A percentile compares a stretch with the other conserved stretches of the same genome.
Conservation (phyloP, 2,888 invertebrate species). For the Chrysodeixis includens region DNA sequence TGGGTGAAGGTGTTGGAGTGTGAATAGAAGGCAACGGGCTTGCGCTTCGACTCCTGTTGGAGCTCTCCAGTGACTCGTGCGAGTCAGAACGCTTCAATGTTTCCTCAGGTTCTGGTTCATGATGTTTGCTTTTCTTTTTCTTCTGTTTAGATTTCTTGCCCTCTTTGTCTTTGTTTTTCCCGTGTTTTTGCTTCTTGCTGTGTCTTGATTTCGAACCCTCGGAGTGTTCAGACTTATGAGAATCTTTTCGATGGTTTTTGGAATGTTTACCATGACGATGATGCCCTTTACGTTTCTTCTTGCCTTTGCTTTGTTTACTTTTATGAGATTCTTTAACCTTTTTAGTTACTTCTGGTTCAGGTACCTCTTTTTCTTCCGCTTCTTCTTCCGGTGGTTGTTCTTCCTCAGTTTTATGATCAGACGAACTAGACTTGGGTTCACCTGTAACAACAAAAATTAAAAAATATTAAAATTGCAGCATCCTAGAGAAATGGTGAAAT, state of each 20-base stretch:
- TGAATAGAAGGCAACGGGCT: slow-evolving; percentile 85
- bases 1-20: slow-evolving; percentile 80
- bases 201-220: slow-evolving; percentile 74
- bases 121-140: slow-evolving; percentile 83
- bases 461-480: slow-evolving; percentile 3
- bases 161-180: slow-evolving; percentile 80
- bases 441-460: slow-evolving; percentile 56
- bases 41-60: slow-evolving; percentile 81
- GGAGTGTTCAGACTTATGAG: slow-evolving; percentile 74
- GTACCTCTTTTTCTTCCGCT: slow-evolving; percentile 22
- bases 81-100: slow-evolving; percentile 68
- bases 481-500: neutral
- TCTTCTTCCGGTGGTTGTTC: slow-evolving; percentile 60
- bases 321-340: slow-evolving; percentile 82
- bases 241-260: slow-evolving; percentile 80
- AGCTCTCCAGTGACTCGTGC: slow-evolving; percentile 80
- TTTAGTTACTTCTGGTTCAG: slow-evolving; percentile 62
- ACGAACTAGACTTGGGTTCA: slow-evolving; percentile 76
- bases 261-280: slow-evolving; percentile 86
- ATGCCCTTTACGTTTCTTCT: slow-evolving; percentile 84
- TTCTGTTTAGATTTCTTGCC: slow-evolving; percentile 86
- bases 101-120: slow-evolving; percentile 65
- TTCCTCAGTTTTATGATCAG: slow-evolving; percentile 66
- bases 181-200: slow-evolving; percentile 78
- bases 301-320: slow-evolving; percentile 78